Evolutionary conservation across 2,113 vertebrate species (phyloP).

Genomic region (Passer domesticus): DNA sequence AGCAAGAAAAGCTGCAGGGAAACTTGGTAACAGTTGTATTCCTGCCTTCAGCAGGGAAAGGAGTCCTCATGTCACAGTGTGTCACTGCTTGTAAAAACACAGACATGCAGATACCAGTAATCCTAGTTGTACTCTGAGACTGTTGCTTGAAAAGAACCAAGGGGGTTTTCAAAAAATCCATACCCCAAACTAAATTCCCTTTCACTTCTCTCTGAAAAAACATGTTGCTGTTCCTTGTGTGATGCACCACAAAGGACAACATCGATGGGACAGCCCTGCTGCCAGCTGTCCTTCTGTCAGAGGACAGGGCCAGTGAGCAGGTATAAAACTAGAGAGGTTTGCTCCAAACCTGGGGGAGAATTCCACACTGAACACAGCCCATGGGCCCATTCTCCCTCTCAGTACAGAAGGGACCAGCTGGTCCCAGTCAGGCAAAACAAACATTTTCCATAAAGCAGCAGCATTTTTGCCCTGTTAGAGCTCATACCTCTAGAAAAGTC

Average conservation of each 20-base stretch:
- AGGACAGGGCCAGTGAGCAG: neutral
- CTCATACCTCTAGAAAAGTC: neutral
- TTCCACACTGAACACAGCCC: neutral
- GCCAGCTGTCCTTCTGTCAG: neutral
- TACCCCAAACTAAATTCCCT: neutral
- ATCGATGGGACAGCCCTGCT: neutral
- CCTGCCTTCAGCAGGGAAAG: neutral
- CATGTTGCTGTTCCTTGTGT: neutral
- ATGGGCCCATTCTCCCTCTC: neutral
- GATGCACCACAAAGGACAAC: neutral
- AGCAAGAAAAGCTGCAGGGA: constrained; percentile 4
- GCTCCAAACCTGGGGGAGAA: neutral
- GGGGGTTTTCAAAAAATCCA: neutral
- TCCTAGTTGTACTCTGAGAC: neutral
- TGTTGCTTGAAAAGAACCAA: neutral
- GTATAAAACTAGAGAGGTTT: neutral
- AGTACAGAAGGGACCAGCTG: neutral
- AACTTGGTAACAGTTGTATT: neutral
- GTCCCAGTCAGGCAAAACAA: neutral
- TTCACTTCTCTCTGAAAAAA: neutral
- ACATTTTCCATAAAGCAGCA: neutral
- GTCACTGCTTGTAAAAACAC: neutral
- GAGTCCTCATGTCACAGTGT: neutral
- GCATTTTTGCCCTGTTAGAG: neutral
- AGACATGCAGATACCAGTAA: neutral